A percentile compares a stretch with the other conserved stretches of the same genome.
phyloP scores from a whole-genome alignment of 2,113 vertebrate species.

The Vanacampus margaritifer region DNA sequence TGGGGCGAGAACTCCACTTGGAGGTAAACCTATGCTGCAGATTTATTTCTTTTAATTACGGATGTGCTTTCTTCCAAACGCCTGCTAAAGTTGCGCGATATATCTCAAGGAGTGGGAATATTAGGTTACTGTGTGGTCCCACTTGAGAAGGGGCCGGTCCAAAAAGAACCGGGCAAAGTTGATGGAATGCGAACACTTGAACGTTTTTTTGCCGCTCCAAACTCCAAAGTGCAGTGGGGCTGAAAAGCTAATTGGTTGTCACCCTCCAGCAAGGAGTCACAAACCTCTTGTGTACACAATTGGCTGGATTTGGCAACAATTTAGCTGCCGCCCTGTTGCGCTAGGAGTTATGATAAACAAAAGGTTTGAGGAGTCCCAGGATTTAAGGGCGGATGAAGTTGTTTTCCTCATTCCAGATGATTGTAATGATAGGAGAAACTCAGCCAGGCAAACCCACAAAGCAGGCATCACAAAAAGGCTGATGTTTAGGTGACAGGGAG shows the following conservation, averaged over 20 bases:
- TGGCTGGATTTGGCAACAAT: slow-evolving; percentile 40
- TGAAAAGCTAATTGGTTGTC: slow-evolving; percentile 48
- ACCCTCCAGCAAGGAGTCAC: slow-evolving; percentile 17
- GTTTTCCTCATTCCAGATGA: slow-evolving; percentile 13
- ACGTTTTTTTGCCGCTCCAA: slow-evolving; percentile 43
- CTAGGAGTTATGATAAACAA: slow-evolving; percentile 42
- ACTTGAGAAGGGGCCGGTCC: slow-evolving; percentile 15
- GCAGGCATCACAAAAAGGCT: background rate
- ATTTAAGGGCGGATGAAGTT: slow-evolving; percentile 5
- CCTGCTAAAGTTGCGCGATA: too few species aligned
- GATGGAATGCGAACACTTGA: slow-evolving; percentile 37
- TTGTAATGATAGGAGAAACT: background rate
- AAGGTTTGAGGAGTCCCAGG: slow-evolving; percentile 22
- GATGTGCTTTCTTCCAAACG: too few species aligned
- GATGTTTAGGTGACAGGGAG: background rate
- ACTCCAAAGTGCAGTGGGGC: slow-evolving; percentile 17
- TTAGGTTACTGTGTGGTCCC: slow-evolving; percentile 16
- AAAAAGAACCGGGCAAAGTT: slow-evolving; percentile 12
- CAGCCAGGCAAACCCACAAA: background rate
- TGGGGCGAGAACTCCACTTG: too few species aligned
- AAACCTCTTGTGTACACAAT: slow-evolving; percentile 15
- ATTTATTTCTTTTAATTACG: too few species aligned
- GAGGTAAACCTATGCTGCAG: too few species aligned
- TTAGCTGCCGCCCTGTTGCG: slow-evolving; percentile 29
- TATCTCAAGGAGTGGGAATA: too few species aligned